Percentiles rank a stretch among this genome's conserved stretches.
Evolutionary conservation across 2,797 vertebrate genomes (phyloP).

Genomic region (Schizopygopsis malacanthus): DNA sequence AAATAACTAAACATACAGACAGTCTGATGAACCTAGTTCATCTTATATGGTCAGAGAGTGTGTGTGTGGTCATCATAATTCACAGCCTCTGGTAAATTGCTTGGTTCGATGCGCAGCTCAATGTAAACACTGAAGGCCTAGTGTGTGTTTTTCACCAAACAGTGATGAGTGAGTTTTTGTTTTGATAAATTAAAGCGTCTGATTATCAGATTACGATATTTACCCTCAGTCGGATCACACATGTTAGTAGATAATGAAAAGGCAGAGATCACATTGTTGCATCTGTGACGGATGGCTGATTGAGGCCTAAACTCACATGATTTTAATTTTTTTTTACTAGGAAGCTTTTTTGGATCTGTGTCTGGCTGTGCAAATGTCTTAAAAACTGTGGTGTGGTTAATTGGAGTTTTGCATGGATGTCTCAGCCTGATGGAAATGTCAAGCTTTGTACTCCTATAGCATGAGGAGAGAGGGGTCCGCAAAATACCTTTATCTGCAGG

Average conservation of each 20-base stretch:
- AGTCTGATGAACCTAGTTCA: constrained; percentile 13
- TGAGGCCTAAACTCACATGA: background rate
- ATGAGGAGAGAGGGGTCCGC: background rate
- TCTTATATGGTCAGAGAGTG: constrained; percentile 26
- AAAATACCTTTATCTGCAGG: constrained; percentile 44
- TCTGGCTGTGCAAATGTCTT: constrained; percentile 6
- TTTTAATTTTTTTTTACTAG: background rate
- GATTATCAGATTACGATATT: constrained; percentile 10
- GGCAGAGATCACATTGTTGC: background rate
- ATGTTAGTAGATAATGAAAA: background rate
- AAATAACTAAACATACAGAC: constrained; percentile 45
- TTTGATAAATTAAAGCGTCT: constrained; percentile 11
- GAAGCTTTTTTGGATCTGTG: background rate
- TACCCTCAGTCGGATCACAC: background rate
- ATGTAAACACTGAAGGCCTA: constrained; percentile 2
- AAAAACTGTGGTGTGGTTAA: constrained; percentile 34
- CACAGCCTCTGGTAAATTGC: background rate
- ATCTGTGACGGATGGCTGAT: background rate
- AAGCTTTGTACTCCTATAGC: constrained; percentile 44
- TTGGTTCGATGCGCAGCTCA: background rate
- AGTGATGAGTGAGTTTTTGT: background rate
- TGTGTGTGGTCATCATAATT: constrained; percentile 35
- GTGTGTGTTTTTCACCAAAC: constrained; percentile 23
- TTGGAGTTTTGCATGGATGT: constrained; percentile 44
- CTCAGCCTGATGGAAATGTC: constrained; percentile 54